phyloP scores from a whole-genome alignment of 2,113 vertebrate genomes.

The Mobula hypostoma region DNA sequence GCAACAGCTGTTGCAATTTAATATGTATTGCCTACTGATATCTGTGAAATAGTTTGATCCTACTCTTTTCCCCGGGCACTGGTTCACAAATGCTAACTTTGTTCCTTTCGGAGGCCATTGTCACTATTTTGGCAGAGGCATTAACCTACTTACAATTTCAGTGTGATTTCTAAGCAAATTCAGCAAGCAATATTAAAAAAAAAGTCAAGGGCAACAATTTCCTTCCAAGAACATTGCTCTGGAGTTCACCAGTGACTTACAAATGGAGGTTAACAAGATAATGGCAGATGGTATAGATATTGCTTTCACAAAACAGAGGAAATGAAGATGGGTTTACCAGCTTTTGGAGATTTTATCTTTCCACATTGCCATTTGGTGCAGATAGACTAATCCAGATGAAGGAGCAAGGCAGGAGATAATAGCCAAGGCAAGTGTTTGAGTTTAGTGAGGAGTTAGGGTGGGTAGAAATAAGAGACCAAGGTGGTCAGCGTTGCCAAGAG shows the following conservation, averaged over 20 bases:
- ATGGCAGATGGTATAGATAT: too few relatives aligned
- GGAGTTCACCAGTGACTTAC: not conserved
- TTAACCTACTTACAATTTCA: not conserved
- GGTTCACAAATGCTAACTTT: not conserved
- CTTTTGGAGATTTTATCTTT: too few relatives aligned
- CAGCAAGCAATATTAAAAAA: not conserved
- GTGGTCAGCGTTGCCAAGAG: too few relatives aligned
- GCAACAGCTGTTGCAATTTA: too few relatives aligned
- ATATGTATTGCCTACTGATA: not conserved
- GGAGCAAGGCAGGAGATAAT: not conserved
- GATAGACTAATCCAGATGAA: not conserved
- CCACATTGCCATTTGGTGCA: too few relatives aligned
- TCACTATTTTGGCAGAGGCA: not conserved
- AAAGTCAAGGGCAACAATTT: not conserved
- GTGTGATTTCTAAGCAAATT: not conserved
- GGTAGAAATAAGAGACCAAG: not conserved
- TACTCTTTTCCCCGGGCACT: not conserved
- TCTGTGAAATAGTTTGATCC: not conserved
- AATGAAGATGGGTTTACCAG: not conserved
- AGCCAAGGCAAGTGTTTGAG: not conserved
- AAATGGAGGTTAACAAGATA: not conserved
- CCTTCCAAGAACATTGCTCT: too few relatives aligned
- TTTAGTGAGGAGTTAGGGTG: not conserved
- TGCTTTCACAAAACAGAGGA: not conserved
- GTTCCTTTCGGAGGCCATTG: not conserved